Evolutionary conservation across 2,888 invertebrate genomes (phyloP).

Genomic region (Linnaemya tessellans): DNA sequence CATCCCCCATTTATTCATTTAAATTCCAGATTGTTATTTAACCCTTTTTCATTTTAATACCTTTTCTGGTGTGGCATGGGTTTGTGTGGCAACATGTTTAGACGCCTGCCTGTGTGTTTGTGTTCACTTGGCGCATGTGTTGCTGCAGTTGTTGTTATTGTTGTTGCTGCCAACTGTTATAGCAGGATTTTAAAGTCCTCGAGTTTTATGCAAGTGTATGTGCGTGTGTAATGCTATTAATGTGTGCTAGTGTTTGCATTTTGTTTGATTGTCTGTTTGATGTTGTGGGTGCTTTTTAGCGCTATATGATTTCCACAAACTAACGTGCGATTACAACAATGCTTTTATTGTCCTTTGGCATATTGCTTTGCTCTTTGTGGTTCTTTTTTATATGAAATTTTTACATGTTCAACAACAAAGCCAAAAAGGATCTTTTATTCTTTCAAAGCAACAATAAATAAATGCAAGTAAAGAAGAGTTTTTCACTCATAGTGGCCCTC

Average conservation of each 20-base stretch:
- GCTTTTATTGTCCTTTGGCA: slow-evolving; percentile 34
- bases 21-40: slow-evolving; percentile 47
- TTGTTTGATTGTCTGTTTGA: slow-evolving; percentile 62
- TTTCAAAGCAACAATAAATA: slow-evolving; percentile 21
- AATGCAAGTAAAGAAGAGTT: slow-evolving; percentile 29
- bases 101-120: slow-evolving; percentile 1
- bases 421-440: slow-evolving; percentile 43
- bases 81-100: slow-evolving; percentile 6
- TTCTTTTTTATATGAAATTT: slow-evolving; percentile 65
- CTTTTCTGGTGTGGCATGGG: background rate
- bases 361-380: slow-evolving; percentile 54
- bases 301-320: slow-evolving; percentile 58
- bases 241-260: slow-evolving; percentile 44
- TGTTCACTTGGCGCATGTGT: slow-evolving; percentile 66
- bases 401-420: slow-evolving; percentile 46
- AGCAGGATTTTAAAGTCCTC: slow-evolving; percentile 47
- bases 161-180: slow-evolving; percentile 42
- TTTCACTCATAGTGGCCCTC: slow-evolving; percentile 31
- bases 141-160: slow-evolving; percentile 33
- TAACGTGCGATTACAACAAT: slow-evolving; percentile 14
- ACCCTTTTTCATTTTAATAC: slow-evolving; percentile 52
- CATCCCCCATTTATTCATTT: slow-evolving; percentile 41
- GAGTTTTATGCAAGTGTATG: slow-evolving; percentile 20
- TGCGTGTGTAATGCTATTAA: slow-evolving; percentile 20
- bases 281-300: slow-evolving; percentile 68